Evolutionary conservation across 2,113 vertebrate species (phyloP), one percentile per base, ranked within the genome.

Genomic region (Pelmatolapia mariae): DNA sequence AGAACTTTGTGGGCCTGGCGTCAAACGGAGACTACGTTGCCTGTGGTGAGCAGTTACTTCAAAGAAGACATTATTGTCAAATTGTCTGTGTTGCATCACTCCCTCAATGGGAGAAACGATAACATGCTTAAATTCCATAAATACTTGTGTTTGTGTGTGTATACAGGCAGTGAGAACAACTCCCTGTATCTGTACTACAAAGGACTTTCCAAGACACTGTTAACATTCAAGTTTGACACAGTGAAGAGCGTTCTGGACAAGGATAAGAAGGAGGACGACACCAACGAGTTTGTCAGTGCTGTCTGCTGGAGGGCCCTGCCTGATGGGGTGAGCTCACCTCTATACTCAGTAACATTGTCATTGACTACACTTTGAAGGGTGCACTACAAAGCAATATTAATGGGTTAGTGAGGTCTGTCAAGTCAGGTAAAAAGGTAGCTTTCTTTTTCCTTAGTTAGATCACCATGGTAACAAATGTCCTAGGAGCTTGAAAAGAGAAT

Each of bases 191-290:
- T 99, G 6, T 99, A 99, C 96, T 99, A 99, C 93, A 99, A 99
- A 94, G 99, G 99, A 89, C 98, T 99, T 92, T 99, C 99, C 94
- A 99, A 99, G 96, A 99, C 98, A 71, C 96, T 99, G 95, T 95
- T 99, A 90, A 99, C 98, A 0, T 99, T 99, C 96, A 99, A 99
- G 92, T 99, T 99, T 93, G 98, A 99, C 96, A 99, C 98, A 3
- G 98, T 99, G 88, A 99, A 99, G 95, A 99, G 99, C 36, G 98
- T 99, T 43, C 93, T 99, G 96, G 99, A 99, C 95, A 99, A 99
- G 94, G 98, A 99, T 90, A 97, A 99, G 89, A 99, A 99, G 93
- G 99, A 99, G 92, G 99, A 99, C 36, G 99, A 99, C 94, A 99
- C 98, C 87, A 99, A 99, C 50, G 99, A 99, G 95, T 99, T 99